Conservation (phyloP, 2,888 invertebrate genomes). For the Folsomia manolachei region DNA sequence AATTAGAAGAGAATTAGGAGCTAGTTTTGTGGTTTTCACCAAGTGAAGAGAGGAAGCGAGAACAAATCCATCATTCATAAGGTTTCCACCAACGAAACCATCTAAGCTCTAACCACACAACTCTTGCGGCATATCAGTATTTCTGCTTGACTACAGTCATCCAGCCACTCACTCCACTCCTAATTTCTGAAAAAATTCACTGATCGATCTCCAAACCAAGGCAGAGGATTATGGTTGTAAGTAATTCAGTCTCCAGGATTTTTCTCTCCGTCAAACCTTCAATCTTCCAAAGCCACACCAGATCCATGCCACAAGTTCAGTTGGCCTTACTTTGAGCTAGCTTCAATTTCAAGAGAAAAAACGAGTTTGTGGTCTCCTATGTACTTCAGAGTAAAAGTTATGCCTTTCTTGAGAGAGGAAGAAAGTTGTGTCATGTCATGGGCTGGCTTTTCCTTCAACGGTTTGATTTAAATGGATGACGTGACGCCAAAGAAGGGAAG, state of each 20-base stretch:
- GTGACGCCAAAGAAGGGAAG: background rate
- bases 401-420: background rate
- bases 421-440: background rate
- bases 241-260: conserved; percentile 14
- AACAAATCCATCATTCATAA: conserved; percentile 21
- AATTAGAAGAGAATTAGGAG: background rate
- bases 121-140: background rate
- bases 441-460: background rate
- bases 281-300: too few species aligned
- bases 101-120: background rate
- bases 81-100: background rate
- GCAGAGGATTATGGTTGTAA: conserved; percentile 14
- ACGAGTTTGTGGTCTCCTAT: background rate
- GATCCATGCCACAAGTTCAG: background rate
- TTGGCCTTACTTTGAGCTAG: background rate
- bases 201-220: background rate
- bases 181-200: background rate
- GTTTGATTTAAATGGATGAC: background rate
- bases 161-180: background rate
- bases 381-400: background rate
- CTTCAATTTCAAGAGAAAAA: background rate
- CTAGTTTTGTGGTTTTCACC: background rate
- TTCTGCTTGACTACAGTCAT: too few species aligned
- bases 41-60: background rate
- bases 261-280: too few species aligned